These are phyloP conservation scores for Conus betulinus DNA, from an alignment of 1,140 invertebrate species.

Conservation along the genomic window DNA sequence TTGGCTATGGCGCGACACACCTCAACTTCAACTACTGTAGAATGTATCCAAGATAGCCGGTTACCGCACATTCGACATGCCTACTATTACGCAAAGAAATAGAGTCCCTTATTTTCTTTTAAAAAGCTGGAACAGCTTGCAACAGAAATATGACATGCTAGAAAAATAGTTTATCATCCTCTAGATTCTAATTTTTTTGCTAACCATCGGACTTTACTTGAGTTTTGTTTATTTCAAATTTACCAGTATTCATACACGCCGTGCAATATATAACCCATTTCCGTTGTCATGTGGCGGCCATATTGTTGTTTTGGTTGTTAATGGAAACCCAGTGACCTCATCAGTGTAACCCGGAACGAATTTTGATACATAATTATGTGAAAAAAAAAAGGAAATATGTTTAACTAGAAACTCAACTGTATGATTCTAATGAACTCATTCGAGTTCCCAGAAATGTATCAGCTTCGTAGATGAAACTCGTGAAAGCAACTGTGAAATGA, in stretches of 20 bases:
- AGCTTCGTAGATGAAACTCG: too few species aligned
- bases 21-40: neutral
- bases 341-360: too few species aligned
- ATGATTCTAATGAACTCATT: too few species aligned
- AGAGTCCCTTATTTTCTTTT: neutral
- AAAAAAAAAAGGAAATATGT: too few species aligned
- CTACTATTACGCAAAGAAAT: neutral
- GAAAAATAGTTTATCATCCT: neutral
- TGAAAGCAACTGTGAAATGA: too few species aligned
- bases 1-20: neutral
- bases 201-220: neutral
- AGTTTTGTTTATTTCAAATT: neutral
- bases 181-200: too few species aligned
- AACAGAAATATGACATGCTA: neutral
- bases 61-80: neutral
- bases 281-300: neutral
- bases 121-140: neutral
- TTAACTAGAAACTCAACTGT: too few species aligned
- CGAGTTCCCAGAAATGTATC: too few species aligned
- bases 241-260: slow-evolving; percentile 23
- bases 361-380: too few species aligned
- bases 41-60: neutral
- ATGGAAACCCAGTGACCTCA: neutral
- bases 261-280: neutral
- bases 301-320: neutral